Evolutionary conservation across 37 sponge, comb jelly and placozoan species (phyloP), one percentile per base, ranked within the genome.

Genomic region (Halichondria panicea): DNA sequence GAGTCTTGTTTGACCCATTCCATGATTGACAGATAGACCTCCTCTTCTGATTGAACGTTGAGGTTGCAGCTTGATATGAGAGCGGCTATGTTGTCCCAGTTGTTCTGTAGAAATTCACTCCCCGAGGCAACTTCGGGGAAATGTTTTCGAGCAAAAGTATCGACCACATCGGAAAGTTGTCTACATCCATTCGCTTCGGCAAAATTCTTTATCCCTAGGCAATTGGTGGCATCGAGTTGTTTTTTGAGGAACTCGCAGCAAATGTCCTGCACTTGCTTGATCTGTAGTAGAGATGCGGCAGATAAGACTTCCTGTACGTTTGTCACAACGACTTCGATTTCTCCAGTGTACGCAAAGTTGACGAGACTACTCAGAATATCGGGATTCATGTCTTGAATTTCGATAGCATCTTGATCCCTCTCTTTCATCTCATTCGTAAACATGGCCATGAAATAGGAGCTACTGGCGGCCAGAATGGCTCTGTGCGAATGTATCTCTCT

Each of bases 371-470:
- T 45, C 46, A 97, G 85, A 0, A 97, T 77, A 24, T 84, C 83
- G 0, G 88, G 84, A 32, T 89, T 75, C 74, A 97, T 83, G 68
- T 89, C 90, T 41, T 89, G 76, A 21, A 97, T 94, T 35, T 90
- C 85, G 1, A 97, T 86, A 33, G 81, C 77, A 13, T 89, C 88
- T 60, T 93, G 91, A 1, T 73, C 63, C 53, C 89, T 89, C 74
- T 93, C 93, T 65, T 36, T 44, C 78, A 95, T 55, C 21, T 84
- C 90, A 50, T 79, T 72, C 5, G 96, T 92, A 74, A 95, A 95
- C 96, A 95, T 95, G 81, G 96, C 96, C 60, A 77, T 68, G 61
- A 95, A 95, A 75, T 95, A 95, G 43, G 93, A 64, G 63, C 93
- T 92, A 45, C 83, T 74, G 32, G 96, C 89, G 5, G 96, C 86